phyloP scores from a whole-genome alignment of 2,113 vertebrate species.

The Hipposideros armiger region DNA sequence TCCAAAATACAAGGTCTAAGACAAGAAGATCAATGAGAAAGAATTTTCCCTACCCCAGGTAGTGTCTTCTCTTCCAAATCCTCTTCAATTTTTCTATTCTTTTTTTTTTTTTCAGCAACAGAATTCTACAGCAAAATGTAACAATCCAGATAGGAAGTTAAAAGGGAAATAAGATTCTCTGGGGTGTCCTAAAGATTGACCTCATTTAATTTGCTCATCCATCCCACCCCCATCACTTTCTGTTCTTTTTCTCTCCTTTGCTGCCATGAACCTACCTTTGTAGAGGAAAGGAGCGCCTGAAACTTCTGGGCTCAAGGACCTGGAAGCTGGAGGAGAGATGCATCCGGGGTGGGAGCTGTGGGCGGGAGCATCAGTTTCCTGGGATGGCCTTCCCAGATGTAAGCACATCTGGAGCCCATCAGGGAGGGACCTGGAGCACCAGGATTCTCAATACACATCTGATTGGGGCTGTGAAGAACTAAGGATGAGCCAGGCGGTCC shows the following conservation, averaged over 20 bases:
- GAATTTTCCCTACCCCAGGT: neutral
- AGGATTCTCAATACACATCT: conserved; percentile 73
- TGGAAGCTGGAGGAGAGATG: conserved; percentile 55
- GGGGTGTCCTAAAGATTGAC: conserved; percentile 37
- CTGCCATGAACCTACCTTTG: conserved; percentile 1
- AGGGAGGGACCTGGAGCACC: conserved; percentile 79
- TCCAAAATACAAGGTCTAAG: neutral
- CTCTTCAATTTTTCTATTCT: conserved; percentile 23
- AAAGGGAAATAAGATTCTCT: conserved; percentile 62
- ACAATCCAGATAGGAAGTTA: conserved; percentile 61
- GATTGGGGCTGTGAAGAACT: conserved; percentile 50
- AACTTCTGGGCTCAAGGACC: conserved; percentile 46
- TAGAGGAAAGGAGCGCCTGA: conserved; percentile 32
- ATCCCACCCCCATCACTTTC: neutral
- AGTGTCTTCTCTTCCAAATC: conserved; percentile 29
- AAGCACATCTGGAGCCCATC: conserved; percentile 84
- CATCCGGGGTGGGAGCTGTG: conserved; percentile 69
- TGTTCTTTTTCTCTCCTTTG: neutral
- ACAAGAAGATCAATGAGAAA: neutral
- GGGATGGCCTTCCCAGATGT: conserved; percentile 83
- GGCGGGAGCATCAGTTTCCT: conserved; percentile 67
- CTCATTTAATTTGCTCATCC: conserved; percentile 55
- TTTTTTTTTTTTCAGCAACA: neutral
- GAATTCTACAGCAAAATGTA: conserved; percentile 45
- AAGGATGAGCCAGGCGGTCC: conserved; percentile 72